Base-by-base conservation (phyloP, 2,888 invertebrate genomes). In the Orthosia gothica region DNA sequence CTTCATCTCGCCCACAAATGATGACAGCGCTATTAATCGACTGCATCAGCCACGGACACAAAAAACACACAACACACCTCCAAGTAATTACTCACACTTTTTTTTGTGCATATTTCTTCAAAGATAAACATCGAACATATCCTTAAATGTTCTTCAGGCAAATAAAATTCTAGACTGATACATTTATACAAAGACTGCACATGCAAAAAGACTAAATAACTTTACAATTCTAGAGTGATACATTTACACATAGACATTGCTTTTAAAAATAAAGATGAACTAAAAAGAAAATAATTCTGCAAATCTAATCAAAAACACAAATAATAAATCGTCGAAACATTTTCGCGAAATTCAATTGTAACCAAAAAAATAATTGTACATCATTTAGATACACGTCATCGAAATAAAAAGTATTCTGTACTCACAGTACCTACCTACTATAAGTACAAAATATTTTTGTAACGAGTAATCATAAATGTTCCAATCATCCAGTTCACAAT, bases 111-210 rank as follows among this genome's bases (percentile, higher is more conserved):
- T 83, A 66, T 77, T 85, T 85, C 63, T 74, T 74, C 12, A 55
- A 69, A 71, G 83, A 83, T 83, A 82, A 77, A 69, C 45, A 77
- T 85, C 85, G 50, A 68, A 20, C 12, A 69, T 61, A 73, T 61
- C 61, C 54, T 58, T 65, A 67, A 72, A 67, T 63, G 45, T 64
- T 67, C 76, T 54, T 26, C 20, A 13, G 12, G 45, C 23, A 63
- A 82, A 40, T 67, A 57, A 69, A 81, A 70, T 55, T 40, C 15
- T 67, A 65, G 26, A 74, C 63, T 64, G 23, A 57, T 40, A 49
- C 32, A 32, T 32, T 2, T 32, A 32, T 2, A 32, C 2, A 26
- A 2, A 26, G 26, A 26, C 26, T 32, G 7, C 32, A 32, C 5
- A 32, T 32, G 32, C 32, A 32, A 32, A 32, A 26, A 26, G 4